Evolutionary conservation across 2,113 vertebrate genomes (phyloP).

Genomic region (Rhea americana): DNA sequence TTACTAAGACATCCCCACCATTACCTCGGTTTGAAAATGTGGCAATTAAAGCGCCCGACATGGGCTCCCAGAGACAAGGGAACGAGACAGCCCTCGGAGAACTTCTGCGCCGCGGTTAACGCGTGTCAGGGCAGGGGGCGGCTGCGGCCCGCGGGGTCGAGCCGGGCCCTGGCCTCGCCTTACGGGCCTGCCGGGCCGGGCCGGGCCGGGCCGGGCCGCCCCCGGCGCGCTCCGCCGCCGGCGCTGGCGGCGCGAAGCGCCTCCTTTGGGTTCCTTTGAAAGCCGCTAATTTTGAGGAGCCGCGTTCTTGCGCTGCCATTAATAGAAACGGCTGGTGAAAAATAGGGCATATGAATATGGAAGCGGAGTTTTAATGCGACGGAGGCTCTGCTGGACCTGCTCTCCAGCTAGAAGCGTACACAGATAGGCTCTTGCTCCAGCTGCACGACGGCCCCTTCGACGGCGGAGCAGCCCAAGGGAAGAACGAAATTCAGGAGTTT

Average conservation of each 20-base stretch:
- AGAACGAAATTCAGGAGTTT: neutral
- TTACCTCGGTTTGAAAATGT: conserved; percentile 95
- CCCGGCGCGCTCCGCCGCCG: neutral
- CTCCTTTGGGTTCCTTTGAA: conserved; percentile 43
- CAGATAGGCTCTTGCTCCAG: neutral
- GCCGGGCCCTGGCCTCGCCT: neutral
- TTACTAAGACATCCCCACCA: conserved; percentile 94
- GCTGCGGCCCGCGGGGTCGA: conserved; percentile 27
- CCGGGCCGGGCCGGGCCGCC: neutral
- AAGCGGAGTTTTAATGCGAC: conserved; percentile 9
- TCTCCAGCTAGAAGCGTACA: neutral
- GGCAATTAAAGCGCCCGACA: conserved; percentile 94
- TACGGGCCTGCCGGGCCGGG: neutral
- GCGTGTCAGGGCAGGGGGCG: conserved; percentile 78
- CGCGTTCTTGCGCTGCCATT: conserved; percentile 36
- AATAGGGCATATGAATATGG: conserved; percentile 69
- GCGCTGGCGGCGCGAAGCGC: neutral
- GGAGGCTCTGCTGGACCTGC: conserved; percentile 6
- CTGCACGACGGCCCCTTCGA: neutral
- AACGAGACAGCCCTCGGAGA: conserved; percentile 85
- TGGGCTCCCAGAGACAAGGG: conserved; percentile 85
- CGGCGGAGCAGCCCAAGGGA: neutral
- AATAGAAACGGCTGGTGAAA: conserved; percentile 47
- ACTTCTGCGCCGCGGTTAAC: conserved; percentile 86
- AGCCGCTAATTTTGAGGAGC: conserved; percentile 42